Evolutionary conservation across 2,797 vertebrate genomes (phyloP).

Genomic region (Pipistrellus nathusii): DNA sequence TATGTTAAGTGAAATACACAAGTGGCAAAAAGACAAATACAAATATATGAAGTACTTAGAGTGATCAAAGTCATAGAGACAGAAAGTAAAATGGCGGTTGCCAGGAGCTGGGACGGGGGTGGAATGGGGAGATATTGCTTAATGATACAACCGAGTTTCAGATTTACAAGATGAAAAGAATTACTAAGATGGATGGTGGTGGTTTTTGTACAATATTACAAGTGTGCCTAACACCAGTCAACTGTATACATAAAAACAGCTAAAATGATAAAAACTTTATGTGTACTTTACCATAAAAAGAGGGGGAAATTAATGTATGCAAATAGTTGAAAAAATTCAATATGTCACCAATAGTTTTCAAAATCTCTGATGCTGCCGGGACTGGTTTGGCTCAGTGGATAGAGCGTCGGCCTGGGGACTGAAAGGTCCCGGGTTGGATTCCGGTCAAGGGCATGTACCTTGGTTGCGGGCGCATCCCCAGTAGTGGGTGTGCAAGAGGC

Average conservation of each 20-base stretch:
- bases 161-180: neutral
- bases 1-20: neutral
- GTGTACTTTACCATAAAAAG: neutral
- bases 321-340: neutral
- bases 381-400: too few relatives aligned
- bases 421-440: too few relatives aligned
- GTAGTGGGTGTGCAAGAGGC: too few relatives aligned
- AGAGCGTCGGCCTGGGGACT: too few relatives aligned
- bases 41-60: neutral
- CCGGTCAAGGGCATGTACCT: too few relatives aligned
- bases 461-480: too few relatives aligned
- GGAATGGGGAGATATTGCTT: neutral
- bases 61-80: neutral
- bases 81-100: neutral
- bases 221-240: neutral
- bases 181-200: neutral
- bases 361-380: conserved; percentile 12
- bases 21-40: neutral
- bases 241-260: neutral
- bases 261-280: neutral
- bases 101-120: neutral
- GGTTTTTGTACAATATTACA: neutral
- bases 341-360: neutral
- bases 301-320: neutral
- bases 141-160: neutral